Percentiles rank a stretch among this genome's conserved stretches.
Evolutionary conservation across 2,888 invertebrate species (phyloP).

Genomic region (Arctia plantaginis): DNA sequence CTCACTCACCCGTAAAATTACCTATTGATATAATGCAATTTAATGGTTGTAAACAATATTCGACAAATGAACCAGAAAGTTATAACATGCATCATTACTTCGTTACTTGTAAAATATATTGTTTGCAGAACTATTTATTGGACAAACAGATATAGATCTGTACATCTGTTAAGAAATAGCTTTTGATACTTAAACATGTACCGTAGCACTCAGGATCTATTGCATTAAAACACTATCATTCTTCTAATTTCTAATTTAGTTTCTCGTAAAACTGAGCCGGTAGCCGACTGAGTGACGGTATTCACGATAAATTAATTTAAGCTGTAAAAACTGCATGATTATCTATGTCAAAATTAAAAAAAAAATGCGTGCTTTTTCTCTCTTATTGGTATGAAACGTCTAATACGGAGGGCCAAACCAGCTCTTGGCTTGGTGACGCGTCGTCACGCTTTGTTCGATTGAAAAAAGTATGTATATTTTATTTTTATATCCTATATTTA

Average conservation of each 20-base stretch:
- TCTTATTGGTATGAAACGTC: too few species aligned
- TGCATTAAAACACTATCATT: neutral
- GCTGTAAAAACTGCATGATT: neutral
- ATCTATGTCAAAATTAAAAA: too few species aligned
- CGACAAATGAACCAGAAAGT: constrained; percentile 22
- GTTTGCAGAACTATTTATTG: neutral
- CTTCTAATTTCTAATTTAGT: neutral
- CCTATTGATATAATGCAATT: constrained; percentile 12
- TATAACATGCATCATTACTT: constrained; percentile 18
- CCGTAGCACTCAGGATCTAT: neutral
- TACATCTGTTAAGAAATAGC: neutral
- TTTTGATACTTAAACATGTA: neutral
- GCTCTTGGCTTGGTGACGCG: too few species aligned
- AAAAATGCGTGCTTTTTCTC: neutral
- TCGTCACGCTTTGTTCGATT: too few species aligned
- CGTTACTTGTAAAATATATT: constrained; percentile 4
- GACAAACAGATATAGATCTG: neutral
- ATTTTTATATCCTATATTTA: too few species aligned
- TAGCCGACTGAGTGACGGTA: neutral
- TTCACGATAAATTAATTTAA: neutral
- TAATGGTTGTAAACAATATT: constrained; percentile 16
- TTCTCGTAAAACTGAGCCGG: neutral
- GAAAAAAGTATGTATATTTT: too few species aligned
- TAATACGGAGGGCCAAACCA: too few species aligned
- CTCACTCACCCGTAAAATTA: constrained; percentile 7